Percentiles rank a stretch among this genome's conserved stretches.
Conservation (phyloP, 2,797 vertebrate species). For the Hephaestus fuliginosus region DNA sequence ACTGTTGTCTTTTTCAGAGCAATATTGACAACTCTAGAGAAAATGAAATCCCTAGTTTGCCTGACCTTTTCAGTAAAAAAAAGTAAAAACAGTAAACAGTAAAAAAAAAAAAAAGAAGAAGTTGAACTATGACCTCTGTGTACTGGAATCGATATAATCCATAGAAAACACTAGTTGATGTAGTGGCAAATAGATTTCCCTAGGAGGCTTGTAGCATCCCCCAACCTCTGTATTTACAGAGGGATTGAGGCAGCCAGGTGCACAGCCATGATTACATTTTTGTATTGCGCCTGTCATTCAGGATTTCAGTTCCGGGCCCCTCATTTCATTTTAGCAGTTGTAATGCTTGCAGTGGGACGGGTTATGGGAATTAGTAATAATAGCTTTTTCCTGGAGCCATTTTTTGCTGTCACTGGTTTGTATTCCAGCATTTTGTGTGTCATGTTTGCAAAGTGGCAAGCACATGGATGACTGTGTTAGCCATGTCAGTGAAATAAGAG, state of each 20-base stretch:
- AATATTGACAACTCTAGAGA: not conserved
- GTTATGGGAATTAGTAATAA: constrained; percentile 13
- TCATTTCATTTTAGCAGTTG: constrained; percentile 42
- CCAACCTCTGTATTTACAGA: constrained; percentile 49
- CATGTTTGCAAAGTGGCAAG: not conserved
- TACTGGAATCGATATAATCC: constrained; percentile 18
- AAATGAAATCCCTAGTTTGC: not conserved
- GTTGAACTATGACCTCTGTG: constrained; percentile 5
- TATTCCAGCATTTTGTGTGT: not conserved
- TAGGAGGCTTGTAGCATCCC: constrained; percentile 21
- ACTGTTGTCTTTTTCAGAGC: not conserved
- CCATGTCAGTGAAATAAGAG: constrained; percentile 1
- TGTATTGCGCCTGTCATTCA: constrained; percentile 49
- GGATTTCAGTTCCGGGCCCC: constrained; percentile 47
- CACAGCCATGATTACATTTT: constrained; percentile 61
- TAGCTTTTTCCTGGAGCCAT: not conserved
- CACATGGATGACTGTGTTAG: not conserved
- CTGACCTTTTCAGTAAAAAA: not conserved
- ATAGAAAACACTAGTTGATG: constrained; percentile 26
- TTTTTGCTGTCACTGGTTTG: constrained; percentile 8
- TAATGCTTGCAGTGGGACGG: constrained; percentile 17
- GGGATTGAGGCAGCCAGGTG: constrained; percentile 50
- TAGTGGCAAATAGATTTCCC: constrained; percentile 24
- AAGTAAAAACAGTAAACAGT: not conserved
- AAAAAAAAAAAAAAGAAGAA: constrained; percentile 31